Conservation (phyloP, 2,888 invertebrate species). For the Tetanocera ferruginea region DNA sequence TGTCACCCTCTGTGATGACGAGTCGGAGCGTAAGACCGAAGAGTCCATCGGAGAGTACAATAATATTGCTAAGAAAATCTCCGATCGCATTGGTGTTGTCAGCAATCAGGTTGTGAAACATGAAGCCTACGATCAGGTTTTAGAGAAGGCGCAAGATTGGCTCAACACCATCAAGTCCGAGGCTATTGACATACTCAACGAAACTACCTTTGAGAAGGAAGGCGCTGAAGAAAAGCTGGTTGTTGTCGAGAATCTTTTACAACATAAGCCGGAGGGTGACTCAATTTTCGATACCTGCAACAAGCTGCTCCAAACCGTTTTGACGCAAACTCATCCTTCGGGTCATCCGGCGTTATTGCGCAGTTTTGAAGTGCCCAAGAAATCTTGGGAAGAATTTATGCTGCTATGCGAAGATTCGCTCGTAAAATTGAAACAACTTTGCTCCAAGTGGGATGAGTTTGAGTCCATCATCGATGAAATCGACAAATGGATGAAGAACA, state of each 20-base stretch:
- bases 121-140: conserved; percentile 83
- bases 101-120: conserved; percentile 84
- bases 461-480: conserved; percentile 83
- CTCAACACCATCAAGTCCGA: conserved; percentile 84
- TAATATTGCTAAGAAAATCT: conserved; percentile 77
- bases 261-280: conserved; percentile 82
- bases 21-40: conserved; percentile 81
- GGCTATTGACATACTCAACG: conserved; percentile 82
- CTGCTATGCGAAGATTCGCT: conserved; percentile 79
- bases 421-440: conserved; percentile 80
- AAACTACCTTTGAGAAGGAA: conserved; percentile 83
- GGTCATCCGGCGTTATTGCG: conserved; percentile 82
- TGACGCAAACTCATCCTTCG: conserved; percentile 81
- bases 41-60: conserved; percentile 82
- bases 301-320: conserved; percentile 78
- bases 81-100: conserved; percentile 76
- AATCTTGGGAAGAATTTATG: conserved; percentile 82
- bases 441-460: conserved; percentile 86
- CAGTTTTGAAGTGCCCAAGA: conserved; percentile 81
- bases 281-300: conserved; percentile 79
- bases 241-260: conserved; percentile 81
- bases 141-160: conserved; percentile 88
- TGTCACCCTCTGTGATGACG: conserved; percentile 82
- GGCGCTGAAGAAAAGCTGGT: conserved; percentile 81
- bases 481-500: conserved; percentile 87